Evolutionary conservation across 2,113 vertebrate genomes (phyloP), one percentile per base, ranked within the genome.

Genomic region (Calyptommatus sinebrachiatus): DNA sequence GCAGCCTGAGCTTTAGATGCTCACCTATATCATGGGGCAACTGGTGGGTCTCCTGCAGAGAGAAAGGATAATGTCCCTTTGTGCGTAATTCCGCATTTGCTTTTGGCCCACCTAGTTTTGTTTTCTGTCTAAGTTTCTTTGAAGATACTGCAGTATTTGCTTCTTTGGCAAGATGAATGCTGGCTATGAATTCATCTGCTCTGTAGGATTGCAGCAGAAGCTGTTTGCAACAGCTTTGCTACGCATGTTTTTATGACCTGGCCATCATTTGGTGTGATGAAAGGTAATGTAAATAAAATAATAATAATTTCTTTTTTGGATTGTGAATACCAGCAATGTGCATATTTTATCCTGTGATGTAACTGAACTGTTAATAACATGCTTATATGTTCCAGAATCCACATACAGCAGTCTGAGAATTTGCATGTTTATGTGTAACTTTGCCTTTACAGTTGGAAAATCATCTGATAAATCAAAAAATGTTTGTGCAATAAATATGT

Each of bases 181-280:
- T 74, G 22, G 14, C 41, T 73, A 35, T 67, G 65, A 69, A 35
- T 68, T 83, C 69, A 66, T 76, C 24, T 31, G 22, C 21, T 73
- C 14, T 73, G 26, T 31, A 78, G 63, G 63, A 78, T 78, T 83
- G 53, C 53, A 62, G 76, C 63, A 83, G 28, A 61, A 78, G n/a
- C 76, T 73, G 46, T 68, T 83, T 73, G 80, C 12, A 28, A 62
- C 61, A 73, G 62, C 50, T 78, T 74, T 67, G 65, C 48, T 69
- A 22, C 12, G 46, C 35, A 16, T n/a, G 31, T 12, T 46, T 74
- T 78, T 74, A 77, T 73, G 8, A 35, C 31, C 67, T 81, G 50
- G 48, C 46, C 65, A n/a, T 6, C n/a, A 73, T 62, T 71, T 29
- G 31, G 26, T 22, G 14, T 22, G n/a, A 21, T 69, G 28, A 69